phyloP scores from a whole-genome alignment of 2,888 invertebrate genomes.

The Tachystola acroxantha region DNA sequence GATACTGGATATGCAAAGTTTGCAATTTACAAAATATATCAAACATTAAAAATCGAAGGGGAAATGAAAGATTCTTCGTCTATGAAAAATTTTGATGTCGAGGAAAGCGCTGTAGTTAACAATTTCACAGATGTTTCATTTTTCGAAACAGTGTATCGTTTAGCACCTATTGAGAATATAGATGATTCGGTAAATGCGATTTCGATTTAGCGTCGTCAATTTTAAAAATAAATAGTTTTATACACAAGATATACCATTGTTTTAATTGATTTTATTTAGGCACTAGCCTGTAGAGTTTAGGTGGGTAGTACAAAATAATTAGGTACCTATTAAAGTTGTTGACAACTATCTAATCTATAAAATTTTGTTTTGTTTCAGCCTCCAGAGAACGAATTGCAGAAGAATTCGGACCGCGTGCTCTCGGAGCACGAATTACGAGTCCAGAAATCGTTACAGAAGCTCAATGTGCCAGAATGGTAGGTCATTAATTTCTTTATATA shows the following conservation, averaged over 20 bases:
- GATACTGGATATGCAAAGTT: conserved; percentile 51
- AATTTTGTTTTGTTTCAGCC: conserved; percentile 85
- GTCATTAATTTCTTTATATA: conserved; percentile 16
- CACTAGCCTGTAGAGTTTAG: no score
- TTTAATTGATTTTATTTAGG: not conserved
- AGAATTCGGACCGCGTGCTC: conserved; percentile 88
- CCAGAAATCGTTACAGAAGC: conserved; percentile 94
- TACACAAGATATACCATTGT: not conserved
- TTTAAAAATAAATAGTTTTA: not conserved
- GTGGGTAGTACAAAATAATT: conserved; percentile 10
- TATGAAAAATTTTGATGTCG: conserved; percentile 41
- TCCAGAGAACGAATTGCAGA: conserved; percentile 96
- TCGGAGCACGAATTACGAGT: conserved; percentile 97
- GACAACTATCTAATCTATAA: no score
- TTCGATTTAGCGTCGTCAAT: conserved; percentile 16
- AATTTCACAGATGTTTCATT: conserved; percentile 27
- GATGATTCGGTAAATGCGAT: conserved; percentile 49
- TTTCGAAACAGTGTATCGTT: conserved; percentile 44
- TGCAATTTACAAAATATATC: conserved; percentile 54
- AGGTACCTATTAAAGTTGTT: no score
- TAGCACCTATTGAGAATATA: conserved; percentile 42
- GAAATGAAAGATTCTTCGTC: conserved; percentile 60
- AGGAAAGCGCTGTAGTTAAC: conserved; percentile 22
- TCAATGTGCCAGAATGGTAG: conserved; percentile 97
- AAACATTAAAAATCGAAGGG: conserved; percentile 38